Evolutionary conservation across 2,113 vertebrate species (phyloP), one percentile per base, ranked within the genome.

Genomic region (Xiphophorus couchianus): DNA sequence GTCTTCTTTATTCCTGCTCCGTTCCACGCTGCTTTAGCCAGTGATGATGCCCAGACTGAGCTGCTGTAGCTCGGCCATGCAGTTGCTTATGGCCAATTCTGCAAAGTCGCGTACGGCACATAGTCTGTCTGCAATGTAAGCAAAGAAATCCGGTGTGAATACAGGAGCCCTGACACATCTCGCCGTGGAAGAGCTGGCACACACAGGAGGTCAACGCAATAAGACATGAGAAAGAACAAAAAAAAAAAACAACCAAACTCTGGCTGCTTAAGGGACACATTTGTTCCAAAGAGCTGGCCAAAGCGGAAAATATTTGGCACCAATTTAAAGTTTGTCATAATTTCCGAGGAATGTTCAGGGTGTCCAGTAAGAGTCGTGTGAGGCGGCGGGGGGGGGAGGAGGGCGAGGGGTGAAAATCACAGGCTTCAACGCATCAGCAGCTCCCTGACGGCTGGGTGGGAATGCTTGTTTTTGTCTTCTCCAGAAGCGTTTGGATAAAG

Each of bases 381-480:
- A 73, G 73, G 33, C 33, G 33, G 7, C 6, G 31, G 31, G 6
- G 7, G 31, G 31, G 31, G 6, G 1, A 0, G 77, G 48, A 63
- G 70, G 48, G 22, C 27, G 62, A 75, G 70, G 73, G 70, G 74
- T 77, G 74, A 70, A 44, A 44, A 44, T 44, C 42, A 44, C 42
- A 44, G 42, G 42, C 58, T 68, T 76, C 17, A 0, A 27, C 66
- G 58, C 61, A 70, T 27, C 63, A 58, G 39, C 63, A 62, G 39
- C 68, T 27, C 64, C 31, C 33, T 14, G 71, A 74, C 31, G 2
- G 69, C 51, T 5, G 28, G 35, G 39, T 28, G 1, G 28, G 64
- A 65, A 5, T 12, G 28, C 35, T 78, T 83, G 77, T 84, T 90
- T 86, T 81, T 74, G 77, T 88, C 79, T 84, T 76, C 73, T 25